phyloP scores from a whole-genome alignment of 2,888 invertebrate species.

The Cataglyphis altisquamis region DNA sequence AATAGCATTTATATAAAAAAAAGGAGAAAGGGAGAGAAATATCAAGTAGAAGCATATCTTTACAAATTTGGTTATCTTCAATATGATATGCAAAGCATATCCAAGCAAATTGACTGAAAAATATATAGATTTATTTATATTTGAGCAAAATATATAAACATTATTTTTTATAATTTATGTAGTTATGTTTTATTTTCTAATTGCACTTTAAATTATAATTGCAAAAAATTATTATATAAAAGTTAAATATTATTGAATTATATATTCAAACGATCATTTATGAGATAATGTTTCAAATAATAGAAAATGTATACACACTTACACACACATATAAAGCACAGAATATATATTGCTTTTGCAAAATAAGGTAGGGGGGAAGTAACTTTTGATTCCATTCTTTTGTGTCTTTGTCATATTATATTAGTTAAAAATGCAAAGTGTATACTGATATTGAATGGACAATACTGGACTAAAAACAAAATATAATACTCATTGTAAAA shows the following conservation, averaged over 20 bases:
- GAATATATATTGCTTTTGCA: constrained; percentile 37
- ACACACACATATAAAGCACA: constrained; percentile 17
- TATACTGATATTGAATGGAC: constrained; percentile 61
- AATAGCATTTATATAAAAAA: not conserved
- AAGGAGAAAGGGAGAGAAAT: not conserved
- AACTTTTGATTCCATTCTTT: constrained; percentile 13
- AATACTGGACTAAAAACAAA: constrained; percentile 65
- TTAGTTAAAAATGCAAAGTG: not conserved
- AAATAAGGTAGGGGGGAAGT: not conserved
- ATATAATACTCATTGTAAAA: constrained; percentile 47
- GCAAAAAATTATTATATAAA: constrained; percentile 8
- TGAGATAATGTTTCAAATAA: constrained; percentile 66
- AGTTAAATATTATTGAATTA: constrained; percentile 28
- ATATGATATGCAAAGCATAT: not conserved
- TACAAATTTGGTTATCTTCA: constrained; percentile 23
- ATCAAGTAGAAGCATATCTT: constrained; percentile 13
- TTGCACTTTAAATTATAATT: not conserved
- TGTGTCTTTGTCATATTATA: constrained; percentile 22
- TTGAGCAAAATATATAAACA: constrained; percentile 46
- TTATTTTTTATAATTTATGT: constrained; percentile 63
- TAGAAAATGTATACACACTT: constrained; percentile 50
- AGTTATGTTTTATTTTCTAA: constrained; percentile 42
- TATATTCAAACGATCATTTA: constrained; percentile 60
- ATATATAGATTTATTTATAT: constrained; percentile 57
- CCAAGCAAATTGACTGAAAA: constrained; percentile 42